These are phyloP conservation scores for Actinernus sp. DNA, from an alignment of 92 coral and sea anemone genomes.

Conservation along the genomic window DNA sequence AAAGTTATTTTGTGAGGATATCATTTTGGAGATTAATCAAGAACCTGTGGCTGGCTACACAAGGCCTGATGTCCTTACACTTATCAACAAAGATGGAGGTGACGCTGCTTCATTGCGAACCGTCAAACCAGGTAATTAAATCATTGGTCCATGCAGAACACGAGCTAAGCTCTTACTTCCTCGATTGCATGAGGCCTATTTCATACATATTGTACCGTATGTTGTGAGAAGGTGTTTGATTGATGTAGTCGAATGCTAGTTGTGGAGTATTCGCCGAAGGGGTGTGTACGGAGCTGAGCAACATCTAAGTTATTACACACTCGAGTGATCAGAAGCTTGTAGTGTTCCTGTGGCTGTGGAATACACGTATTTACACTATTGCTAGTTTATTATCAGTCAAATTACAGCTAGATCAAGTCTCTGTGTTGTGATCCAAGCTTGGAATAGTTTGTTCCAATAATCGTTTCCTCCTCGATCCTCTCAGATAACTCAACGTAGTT, in stretches of 20 bases:
- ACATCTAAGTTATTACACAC: background rate
- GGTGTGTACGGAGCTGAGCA: slow-evolving; percentile 5
- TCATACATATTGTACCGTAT: no score
- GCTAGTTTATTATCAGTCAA: no score
- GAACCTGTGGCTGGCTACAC: slow-evolving; percentile 94
- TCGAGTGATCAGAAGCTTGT: background rate
- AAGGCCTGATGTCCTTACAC: slow-evolving; percentile 82
- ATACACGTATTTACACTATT: background rate
- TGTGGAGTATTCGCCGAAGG: no score
- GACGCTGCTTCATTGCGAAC: slow-evolving; percentile 76
- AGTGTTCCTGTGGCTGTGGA: background rate
- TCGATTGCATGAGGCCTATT: no score
- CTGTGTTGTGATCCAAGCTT: no score
- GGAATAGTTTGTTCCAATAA: no score
- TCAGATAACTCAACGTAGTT: no score
- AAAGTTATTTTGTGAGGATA: slow-evolving; percentile 80
- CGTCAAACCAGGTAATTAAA: slow-evolving; percentile 88
- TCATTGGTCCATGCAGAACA: background rate
- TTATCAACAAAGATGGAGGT: slow-evolving; percentile 88
- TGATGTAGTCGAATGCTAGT: no score
- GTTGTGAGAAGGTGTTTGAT: no score
- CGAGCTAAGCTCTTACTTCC: background rate
- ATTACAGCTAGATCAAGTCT: no score
- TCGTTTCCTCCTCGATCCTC: no score
- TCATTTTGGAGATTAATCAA: slow-evolving; percentile 85